Base-by-base conservation (phyloP, 2,797 vertebrate species). In the Crenichthys baileyi region DNA sequence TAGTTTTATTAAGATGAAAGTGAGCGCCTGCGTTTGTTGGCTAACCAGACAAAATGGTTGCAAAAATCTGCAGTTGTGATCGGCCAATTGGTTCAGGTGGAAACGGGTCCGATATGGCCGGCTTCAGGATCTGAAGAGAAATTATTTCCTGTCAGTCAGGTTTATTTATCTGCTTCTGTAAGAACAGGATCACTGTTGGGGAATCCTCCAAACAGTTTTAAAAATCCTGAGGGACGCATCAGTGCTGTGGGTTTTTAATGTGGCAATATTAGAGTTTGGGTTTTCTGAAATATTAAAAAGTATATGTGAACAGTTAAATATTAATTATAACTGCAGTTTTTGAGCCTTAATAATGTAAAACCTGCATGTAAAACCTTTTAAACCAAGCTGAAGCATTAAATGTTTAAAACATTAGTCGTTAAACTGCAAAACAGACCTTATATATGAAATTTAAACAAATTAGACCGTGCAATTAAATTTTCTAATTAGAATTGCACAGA, bases 1-100 rank as follows among this genome's bases (percentile, higher is more conserved):
- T 88, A 86, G 82, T 92, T 92, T 92, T 91, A 88, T 85, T 82
- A 86, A 85, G 72, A 73, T 6, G 3, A 5, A 89, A 63, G 70
- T 13, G 75, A 80, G 13, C 53, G 73, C 22, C 78, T 68, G 58
- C 46, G 6, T 82, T 83, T 82, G 29, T 77, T 22, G 36, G 36
- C 16, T 31, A 39, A 5, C 8, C 0, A 31, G 29, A 36, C 29
- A 5, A 63, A 13, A 36, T 46, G 44, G 44, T 46, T 11, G 16
- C 5, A 31, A 16, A 31, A 5, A 16, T 60, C 29, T 61, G 48
- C 2, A 11, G 3, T 11, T 22, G 31, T 58, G 56, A 58, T 26
- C 56, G n/a, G 8, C 24, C 8, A 1, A 26, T 9, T n/a, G 24
- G 56, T 58, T 58, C 56, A 11, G n/a, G 8, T 12, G 56, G n/a